Conservation (phyloP, 2,888 invertebrate species). For the Leucania comma region DNA sequence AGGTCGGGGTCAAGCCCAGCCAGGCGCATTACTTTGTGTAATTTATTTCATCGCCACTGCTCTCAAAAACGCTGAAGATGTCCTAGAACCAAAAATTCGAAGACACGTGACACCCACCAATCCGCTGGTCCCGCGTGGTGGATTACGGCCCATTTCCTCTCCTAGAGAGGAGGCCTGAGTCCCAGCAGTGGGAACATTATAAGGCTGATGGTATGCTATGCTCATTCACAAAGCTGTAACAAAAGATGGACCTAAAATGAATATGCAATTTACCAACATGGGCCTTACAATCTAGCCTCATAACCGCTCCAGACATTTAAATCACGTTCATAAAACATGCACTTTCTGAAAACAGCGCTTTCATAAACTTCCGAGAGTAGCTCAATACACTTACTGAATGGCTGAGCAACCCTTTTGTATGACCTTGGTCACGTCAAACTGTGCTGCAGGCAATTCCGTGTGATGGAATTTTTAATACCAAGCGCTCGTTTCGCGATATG, state of each 20-base stretch:
- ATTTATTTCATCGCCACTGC: no score
- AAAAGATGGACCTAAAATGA: neutral
- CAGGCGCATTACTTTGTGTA: no score
- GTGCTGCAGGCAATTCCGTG: constrained; percentile 75
- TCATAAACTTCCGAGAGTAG: constrained; percentile 44
- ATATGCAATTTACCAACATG: neutral
- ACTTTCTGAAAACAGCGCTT: constrained; percentile 42
- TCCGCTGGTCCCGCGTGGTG: no score
- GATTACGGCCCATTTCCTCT: no score
- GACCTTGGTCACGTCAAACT: constrained; percentile 72
- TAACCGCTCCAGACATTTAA: constrained; percentile 18
- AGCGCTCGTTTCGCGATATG: constrained; percentile 75
- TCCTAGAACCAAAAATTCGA: no score
- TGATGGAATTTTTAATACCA: constrained; percentile 88
- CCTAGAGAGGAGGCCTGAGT: no score
- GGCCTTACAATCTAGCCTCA: neutral
- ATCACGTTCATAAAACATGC: constrained; percentile 48
- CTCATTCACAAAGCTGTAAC: neutral
- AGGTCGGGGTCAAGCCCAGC: no score
- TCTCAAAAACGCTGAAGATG: no score
- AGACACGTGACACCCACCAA: no score
- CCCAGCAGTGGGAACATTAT: no score
- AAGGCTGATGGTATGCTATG: no score
- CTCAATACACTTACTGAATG: constrained; percentile 67
- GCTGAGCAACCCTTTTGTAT: constrained; percentile 79